A percentile compares a stretch with the other conserved stretches of the same genome.
phyloP scores from a whole-genome alignment of 2,888 invertebrate genomes.

The Leucoma salicis region DNA sequence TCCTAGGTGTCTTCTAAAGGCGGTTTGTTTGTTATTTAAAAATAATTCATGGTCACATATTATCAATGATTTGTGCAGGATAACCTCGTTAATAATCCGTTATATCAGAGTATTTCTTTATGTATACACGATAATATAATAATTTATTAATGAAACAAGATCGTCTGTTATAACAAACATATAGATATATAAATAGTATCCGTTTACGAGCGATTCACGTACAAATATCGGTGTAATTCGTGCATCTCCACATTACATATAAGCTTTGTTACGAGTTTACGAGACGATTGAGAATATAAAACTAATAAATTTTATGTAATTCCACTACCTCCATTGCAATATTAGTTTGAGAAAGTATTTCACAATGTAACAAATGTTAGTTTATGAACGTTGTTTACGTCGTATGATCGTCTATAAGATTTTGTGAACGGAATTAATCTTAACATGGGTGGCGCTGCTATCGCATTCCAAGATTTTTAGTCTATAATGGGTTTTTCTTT shows the following conservation, averaged over 20 bases:
- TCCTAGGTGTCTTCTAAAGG: too few relatives aligned
- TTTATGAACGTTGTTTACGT: too few relatives aligned
- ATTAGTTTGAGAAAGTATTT: conserved; percentile 9
- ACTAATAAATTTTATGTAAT: conserved; percentile 15
- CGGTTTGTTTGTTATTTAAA: too few relatives aligned
- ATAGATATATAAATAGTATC: conserved; percentile 3
- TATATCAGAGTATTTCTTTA: too few relatives aligned
- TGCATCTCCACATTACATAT: conserved; percentile 4
- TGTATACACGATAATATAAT: background rate
- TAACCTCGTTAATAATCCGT: too few relatives aligned
- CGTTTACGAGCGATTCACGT: conserved; percentile 5
- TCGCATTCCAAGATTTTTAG: too few relatives aligned
- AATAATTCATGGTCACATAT: too few relatives aligned
- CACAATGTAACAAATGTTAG: background rate
- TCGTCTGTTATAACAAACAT: conserved; percentile 3
- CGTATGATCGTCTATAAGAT: too few relatives aligned
- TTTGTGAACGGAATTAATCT: too few relatives aligned
- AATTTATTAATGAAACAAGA: background rate
- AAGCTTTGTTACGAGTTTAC: conserved; percentile 12
- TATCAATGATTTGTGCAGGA: too few relatives aligned
- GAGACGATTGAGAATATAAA: conserved; percentile 11
- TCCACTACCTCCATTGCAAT: conserved; percentile 4
- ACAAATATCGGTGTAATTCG: background rate
- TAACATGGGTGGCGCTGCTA: too few relatives aligned
- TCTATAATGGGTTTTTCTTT: too few relatives aligned